These are phyloP conservation scores for Dryobates pubescens DNA, from an alignment of 2,797 vertebrate species.

Conservation along the genomic window DNA sequence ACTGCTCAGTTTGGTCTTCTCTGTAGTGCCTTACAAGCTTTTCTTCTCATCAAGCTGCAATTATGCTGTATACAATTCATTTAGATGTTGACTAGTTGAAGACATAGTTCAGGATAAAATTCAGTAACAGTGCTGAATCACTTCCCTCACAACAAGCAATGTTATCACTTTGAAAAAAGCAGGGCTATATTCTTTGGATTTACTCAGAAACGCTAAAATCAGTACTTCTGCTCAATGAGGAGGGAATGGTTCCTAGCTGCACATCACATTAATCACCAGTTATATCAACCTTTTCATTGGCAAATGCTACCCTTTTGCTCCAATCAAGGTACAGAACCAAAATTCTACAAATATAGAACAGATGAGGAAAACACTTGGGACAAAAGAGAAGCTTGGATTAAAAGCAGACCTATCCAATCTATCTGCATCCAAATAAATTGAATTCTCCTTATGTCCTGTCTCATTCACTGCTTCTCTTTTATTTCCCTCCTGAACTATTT, in stretches of 20 bases:
- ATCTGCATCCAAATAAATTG: neutral
- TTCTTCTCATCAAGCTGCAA: slow-evolving; percentile 11
- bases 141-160: neutral
- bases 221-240: neutral
- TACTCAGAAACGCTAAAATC: neutral
- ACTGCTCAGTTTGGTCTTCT: slow-evolving; percentile 2
- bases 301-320: neutral
- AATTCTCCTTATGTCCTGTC: neutral
- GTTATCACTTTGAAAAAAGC: neutral
- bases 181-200: neutral
- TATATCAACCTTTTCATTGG: neutral
- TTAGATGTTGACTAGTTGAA: neutral
- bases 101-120: slow-evolving; percentile 8
- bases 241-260: neutral
- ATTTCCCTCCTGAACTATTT: neutral
- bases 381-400: neutral
- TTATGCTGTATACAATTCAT: neutral
- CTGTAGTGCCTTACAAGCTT: slow-evolving; percentile 1
- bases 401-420: neutral
- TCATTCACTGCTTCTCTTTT: neutral
- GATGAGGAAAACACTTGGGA: neutral
- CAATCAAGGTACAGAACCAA: neutral
- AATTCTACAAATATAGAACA: neutral
- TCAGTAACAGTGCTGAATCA: slow-evolving; percentile 12
- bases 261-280: neutral